phyloP scores from a whole-genome alignment of 2,797 vertebrate species.

The Enteromius anoplus region DNA sequence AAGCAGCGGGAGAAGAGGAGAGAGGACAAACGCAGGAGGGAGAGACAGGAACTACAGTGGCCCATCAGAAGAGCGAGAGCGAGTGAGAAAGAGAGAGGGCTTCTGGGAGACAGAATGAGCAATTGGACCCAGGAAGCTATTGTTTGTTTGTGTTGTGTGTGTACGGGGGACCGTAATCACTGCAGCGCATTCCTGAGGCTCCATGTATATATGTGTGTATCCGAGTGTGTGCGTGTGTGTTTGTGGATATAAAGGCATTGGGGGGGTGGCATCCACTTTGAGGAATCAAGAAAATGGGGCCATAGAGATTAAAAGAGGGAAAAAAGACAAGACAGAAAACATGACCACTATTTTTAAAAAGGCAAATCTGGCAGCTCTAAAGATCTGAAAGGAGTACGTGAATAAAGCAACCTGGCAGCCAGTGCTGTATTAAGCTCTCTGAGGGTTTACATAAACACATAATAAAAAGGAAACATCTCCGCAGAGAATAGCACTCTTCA shows the following conservation, averaged over 20 bases:
- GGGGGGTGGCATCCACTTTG: conserved; percentile 40
- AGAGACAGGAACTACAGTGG: conserved; percentile 70
- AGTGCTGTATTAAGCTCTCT: conserved; percentile 41
- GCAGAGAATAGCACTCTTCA: conserved; percentile 46
- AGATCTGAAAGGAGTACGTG: conserved; percentile 48
- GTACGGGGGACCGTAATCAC: conserved; percentile 67
- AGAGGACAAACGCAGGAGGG: conserved; percentile 60
- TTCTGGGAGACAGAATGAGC: conserved; percentile 54
- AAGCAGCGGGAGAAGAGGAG: conserved; percentile 68
- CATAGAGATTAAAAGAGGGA: conserved; percentile 47
- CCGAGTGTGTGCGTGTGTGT: conserved; percentile 57
- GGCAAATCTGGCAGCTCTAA: conserved; percentile 40
- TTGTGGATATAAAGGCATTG: conserved; percentile 16
- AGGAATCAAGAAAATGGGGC: conserved; percentile 51
- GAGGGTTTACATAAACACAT: conserved; percentile 56
- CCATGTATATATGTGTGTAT: conserved; percentile 49
- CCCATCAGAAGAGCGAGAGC: conserved; percentile 66
- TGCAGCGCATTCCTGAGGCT: conserved; percentile 50
- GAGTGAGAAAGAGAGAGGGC: conserved; percentile 51
- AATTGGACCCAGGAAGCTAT: conserved; percentile 47
- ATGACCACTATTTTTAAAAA: conserved; percentile 49
- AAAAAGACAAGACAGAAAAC: conserved; percentile 49
- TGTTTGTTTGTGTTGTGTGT: conserved; percentile 35
- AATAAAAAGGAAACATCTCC: conserved; percentile 53
- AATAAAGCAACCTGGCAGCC: conserved; percentile 46